Evolutionary conservation across 2,113 vertebrate genomes (phyloP).

Genomic region (Lepus americanus): DNA sequence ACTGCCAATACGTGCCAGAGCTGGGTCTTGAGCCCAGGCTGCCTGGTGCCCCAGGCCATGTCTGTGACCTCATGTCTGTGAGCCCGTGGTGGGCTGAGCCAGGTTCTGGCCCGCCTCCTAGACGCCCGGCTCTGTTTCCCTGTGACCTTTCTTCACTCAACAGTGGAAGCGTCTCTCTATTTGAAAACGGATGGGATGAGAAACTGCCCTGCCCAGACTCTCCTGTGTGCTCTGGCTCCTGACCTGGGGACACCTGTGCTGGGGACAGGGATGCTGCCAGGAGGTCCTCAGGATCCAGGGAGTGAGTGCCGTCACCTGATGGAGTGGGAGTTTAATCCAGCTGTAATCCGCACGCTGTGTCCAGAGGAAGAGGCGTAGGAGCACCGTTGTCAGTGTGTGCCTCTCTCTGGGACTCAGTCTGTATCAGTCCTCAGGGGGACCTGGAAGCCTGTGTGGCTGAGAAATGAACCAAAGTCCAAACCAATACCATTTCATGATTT

Average conservation of each 20-base stretch:
- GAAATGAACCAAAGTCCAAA: background rate
- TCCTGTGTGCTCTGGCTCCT: background rate
- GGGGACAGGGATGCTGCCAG: background rate
- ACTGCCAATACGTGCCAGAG: background rate
- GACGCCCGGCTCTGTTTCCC: too few relatives aligned
- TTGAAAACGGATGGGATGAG: background rate
- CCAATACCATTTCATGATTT: background rate
- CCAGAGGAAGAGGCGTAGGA: fast-evolving
- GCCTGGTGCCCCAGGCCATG: background rate
- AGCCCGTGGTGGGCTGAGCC: background rate
- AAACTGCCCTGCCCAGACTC: too few relatives aligned
- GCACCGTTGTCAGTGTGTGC: fast-evolving
- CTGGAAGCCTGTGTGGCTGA: background rate
- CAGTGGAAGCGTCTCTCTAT: background rate
- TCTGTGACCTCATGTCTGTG: too few relatives aligned
- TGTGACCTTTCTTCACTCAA: background rate
- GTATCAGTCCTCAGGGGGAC: background rate
- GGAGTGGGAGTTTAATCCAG: background rate
- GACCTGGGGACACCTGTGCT: too few relatives aligned
- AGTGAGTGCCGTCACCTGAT: background rate
- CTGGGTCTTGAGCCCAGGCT: background rate
- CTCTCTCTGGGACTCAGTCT: background rate
- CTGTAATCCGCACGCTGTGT: background rate
- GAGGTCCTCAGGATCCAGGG: background rate
- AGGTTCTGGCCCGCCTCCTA: too few relatives aligned